A percentile compares a stretch with the other conserved stretches of the same genome.
Evolutionary conservation across 2,888 invertebrate species (phyloP).

Genomic region (Eupithecia dodoneata): DNA sequence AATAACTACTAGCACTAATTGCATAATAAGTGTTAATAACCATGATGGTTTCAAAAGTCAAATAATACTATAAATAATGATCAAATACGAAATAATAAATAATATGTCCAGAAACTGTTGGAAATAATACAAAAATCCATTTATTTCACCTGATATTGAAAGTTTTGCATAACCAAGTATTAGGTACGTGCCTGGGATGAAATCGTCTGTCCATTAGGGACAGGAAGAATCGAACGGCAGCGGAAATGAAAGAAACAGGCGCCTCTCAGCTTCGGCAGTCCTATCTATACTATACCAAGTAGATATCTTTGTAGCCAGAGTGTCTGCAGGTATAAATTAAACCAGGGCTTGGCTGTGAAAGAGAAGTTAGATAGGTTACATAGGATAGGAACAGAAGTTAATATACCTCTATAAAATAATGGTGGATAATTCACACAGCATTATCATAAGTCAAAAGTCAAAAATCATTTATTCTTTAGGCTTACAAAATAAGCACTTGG

Average conservation of each 20-base stretch:
- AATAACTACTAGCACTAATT: too few relatives aligned
- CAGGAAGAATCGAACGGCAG: slow-evolving; percentile 65
- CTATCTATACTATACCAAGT: background rate
- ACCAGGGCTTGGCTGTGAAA: background rate
- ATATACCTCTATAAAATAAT: too few relatives aligned
- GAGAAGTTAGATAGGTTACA: background rate
- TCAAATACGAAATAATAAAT: too few relatives aligned
- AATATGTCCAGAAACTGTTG: background rate
- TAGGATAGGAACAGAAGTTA: too few relatives aligned
- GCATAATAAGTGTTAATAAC: too few relatives aligned
- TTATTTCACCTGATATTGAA: slow-evolving; percentile 21
- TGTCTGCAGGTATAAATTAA: background rate
- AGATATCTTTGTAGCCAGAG: background rate
- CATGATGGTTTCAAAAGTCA: too few relatives aligned
- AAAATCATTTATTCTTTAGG: too few relatives aligned
- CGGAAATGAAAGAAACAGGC: slow-evolving; percentile 70
- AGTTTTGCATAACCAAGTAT: slow-evolving; percentile 17
- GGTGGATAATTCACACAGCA: too few relatives aligned
- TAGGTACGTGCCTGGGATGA: slow-evolving; percentile 26
- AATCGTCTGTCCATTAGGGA: slow-evolving; percentile 60
- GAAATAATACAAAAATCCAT: slow-evolving; percentile 14
- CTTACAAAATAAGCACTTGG: too few relatives aligned
- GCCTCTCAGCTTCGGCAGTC: background rate
- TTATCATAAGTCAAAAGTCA: too few relatives aligned
- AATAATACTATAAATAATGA: too few relatives aligned